These are phyloP conservation scores for Laterallus jamaicensis DNA, from an alignment of 2,113 vertebrate species.

Conservation along the genomic window DNA sequence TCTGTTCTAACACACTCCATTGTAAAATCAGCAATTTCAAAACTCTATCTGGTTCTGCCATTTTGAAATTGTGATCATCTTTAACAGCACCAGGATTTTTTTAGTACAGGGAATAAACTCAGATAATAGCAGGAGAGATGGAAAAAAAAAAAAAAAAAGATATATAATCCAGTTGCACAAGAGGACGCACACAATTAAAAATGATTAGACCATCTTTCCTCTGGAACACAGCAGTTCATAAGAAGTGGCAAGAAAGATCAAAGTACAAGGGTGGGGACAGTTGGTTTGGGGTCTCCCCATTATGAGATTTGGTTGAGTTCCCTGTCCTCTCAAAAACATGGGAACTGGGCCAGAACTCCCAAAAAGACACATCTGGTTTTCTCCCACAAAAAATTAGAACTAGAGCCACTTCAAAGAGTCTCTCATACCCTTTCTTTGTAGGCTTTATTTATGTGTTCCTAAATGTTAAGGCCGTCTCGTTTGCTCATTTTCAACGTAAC, in stretches of 20 bases:
- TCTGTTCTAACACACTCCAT: background rate
- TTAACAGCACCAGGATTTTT: background rate
- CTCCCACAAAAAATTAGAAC: constrained; percentile 22
- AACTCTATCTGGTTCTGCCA: background rate
- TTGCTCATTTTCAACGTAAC: background rate
- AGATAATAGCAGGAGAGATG: background rate
- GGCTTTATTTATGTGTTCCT: constrained; percentile 17
- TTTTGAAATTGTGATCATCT: background rate
- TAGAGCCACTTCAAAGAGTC: constrained; percentile 58
- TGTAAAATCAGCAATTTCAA: background rate
- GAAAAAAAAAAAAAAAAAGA: background rate
- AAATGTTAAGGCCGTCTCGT: constrained; percentile 6
- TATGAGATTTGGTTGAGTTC: background rate
- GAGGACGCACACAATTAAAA: background rate
- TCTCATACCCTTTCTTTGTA: background rate
- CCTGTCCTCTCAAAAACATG: background rate
- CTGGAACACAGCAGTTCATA: background rate
- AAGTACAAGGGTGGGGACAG: background rate
- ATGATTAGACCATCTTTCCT: background rate
- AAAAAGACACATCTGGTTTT: constrained; percentile 35
- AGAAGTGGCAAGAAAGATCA: background rate
- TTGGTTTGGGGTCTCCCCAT: background rate
- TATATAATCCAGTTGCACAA: background rate
- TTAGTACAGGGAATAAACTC: background rate
- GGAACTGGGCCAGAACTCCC: background rate